These are phyloP conservation scores for Eidolon helvum DNA, from an alignment of 2,113 vertebrate genomes.

Conservation along the genomic window DNA sequence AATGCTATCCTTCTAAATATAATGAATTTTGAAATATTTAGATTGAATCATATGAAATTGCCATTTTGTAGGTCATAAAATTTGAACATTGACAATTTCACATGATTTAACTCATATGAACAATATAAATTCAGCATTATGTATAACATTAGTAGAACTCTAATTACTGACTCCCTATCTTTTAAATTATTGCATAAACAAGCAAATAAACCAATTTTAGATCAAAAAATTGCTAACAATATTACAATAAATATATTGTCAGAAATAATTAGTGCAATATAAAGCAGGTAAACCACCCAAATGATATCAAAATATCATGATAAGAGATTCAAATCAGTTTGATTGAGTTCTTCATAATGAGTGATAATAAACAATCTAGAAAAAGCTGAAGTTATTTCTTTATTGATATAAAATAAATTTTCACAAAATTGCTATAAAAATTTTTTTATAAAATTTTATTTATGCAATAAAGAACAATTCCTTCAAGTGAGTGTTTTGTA, in stretches of 20 bases:
- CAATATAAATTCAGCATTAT: not conserved
- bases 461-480: not conserved
- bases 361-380: not conserved
- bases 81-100: not conserved
- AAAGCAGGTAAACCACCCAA: not conserved
- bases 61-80: not conserved
- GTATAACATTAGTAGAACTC: not conserved
- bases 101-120: not conserved
- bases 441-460: not conserved
- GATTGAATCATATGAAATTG: not conserved
- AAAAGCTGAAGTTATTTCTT: not conserved
- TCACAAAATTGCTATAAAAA: not conserved
- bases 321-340: not conserved
- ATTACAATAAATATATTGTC: not conserved
- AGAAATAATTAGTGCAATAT: not conserved
- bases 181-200: not conserved
- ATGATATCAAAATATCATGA: not conserved
- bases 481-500: not conserved
- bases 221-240: not conserved
- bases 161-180: not conserved
- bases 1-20: not conserved
- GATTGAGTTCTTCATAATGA: not conserved
- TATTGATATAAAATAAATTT: not conserved
- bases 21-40: not conserved
- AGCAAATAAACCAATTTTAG: not conserved